Percentiles rank a stretch among this genome's conserved stretches.
Evolutionary conservation across 2,797 vertebrate species (phyloP).

Genomic region (Fratercula arctica): DNA sequence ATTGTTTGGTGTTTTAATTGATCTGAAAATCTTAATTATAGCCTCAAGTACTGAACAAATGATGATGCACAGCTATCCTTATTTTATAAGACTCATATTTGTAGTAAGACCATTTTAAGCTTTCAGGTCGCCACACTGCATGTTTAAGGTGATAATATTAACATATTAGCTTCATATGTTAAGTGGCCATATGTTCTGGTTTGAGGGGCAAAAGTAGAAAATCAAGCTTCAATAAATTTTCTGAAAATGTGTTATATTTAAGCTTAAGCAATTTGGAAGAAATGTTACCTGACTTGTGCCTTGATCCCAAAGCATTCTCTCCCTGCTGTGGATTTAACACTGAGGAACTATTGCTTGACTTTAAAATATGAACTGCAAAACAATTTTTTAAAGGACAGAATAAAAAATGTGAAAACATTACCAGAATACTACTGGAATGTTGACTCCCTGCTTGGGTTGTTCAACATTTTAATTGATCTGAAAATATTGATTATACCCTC

Average conservation of each 20-base stretch:
- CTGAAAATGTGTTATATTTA: background rate
- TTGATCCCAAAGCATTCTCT: background rate
- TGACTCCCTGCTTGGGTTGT: background rate
- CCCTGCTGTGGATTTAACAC: background rate
- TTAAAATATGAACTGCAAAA: background rate
- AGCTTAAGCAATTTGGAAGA: background rate
- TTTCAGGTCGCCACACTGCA: background rate
- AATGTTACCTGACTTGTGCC: background rate
- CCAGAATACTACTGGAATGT: background rate
- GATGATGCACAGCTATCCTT: background rate
- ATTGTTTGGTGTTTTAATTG: background rate
- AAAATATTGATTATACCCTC: background rate
- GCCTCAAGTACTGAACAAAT: background rate
- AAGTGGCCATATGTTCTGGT: background rate
- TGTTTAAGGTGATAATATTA: background rate
- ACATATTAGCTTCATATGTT: background rate
- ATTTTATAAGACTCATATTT: background rate
- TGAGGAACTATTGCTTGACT: background rate
- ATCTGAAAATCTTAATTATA: slow-evolving; percentile 16
- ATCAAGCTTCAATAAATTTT: background rate
- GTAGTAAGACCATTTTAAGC: background rate
- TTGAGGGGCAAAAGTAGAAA: background rate
- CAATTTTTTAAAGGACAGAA: background rate
- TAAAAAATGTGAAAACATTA: background rate
- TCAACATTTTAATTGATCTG: background rate